Conservation (phyloP, 2,797 vertebrate species). For the Hafferia zeledoni region DNA sequence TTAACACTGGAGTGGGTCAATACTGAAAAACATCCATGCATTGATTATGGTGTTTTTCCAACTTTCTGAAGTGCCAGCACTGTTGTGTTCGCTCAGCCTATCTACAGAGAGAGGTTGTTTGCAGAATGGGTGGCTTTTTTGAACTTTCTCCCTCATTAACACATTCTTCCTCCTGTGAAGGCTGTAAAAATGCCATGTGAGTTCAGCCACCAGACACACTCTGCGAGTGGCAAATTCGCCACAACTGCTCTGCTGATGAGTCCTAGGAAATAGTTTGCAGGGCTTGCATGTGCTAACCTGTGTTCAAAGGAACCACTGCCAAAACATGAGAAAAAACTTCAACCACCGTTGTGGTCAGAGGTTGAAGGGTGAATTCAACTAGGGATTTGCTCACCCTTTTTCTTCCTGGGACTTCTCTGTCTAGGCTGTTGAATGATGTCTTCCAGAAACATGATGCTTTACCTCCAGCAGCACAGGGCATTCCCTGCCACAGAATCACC, state of each 20-base stretch:
- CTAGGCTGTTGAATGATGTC: not conserved
- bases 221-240: rapidly evolving
- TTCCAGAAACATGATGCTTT: not conserved
- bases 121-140: not conserved
- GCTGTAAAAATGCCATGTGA: not conserved
- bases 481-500: not conserved
- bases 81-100: not conserved
- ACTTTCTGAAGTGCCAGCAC: not conserved
- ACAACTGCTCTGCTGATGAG: not conserved
- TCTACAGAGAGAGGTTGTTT: not conserved
- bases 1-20: not conserved
- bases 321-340: rapidly evolving
- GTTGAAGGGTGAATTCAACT: rapidly evolving
- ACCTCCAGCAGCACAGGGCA: not conserved
- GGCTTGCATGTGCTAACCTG: not conserved
- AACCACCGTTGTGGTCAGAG: not conserved
- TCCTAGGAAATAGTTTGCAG: not conserved
- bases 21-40: not conserved
- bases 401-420: not conserved
- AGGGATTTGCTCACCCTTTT: not conserved
- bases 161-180: rapidly evolving
- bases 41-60: not conserved
- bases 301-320: not conserved
- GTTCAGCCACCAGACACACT: not conserved
- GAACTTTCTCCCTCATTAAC: not conserved